Base-by-base conservation (phyloP, 2,113 vertebrate species). In the Otolemur garnettii region DNA sequence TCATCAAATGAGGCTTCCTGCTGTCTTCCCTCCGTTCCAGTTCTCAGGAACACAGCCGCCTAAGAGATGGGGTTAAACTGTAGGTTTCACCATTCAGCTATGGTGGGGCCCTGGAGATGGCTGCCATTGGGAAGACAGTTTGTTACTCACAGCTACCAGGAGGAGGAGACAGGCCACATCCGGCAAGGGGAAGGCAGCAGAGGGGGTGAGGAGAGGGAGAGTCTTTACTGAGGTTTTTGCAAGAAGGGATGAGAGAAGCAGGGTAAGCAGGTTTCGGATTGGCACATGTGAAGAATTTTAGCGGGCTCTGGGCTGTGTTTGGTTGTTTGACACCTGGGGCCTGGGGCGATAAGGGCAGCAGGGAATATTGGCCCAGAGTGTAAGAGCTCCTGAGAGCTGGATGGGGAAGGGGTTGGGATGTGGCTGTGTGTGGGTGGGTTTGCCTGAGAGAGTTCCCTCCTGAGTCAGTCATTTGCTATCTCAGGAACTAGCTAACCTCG, bases 141-240 rank as follows among this genome's bases (percentile, higher is more conserved):
- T 22, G 50, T 78, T 18, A n/a, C 42, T 77, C 71, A 11, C 3
- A 3, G 26, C 5, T 53, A 38, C 75, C 15, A 28, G 7, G 42
- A 64, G 42, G 45, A 69, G 71, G 38, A 35, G 38, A 17, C 9
- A 18, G 9, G 11, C 0, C 0, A 0, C 18, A 35, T 35, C 30
- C 2, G 0, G 3, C 66, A 17, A 55, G 66, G 24, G 19, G 30
- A 77, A 7, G 66, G 62, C 42, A 1, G 13, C 55, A 7, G 35
- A 35, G 13, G 0, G 24, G 9, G 64, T 2, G 1, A 1, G 15
- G 1, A 8, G 30, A 13, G 6, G 1, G 18, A 38, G 55, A 18
- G 28, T 2, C 1, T 78, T 55, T 17, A 2, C 1, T 38, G 60
- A 12, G 42, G 10, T 45, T 55, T 79, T 18, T 14, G 7, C 8